Base-by-base conservation (phyloP, 2,888 invertebrate species). In the Sarcophaga carnaria region DNA sequence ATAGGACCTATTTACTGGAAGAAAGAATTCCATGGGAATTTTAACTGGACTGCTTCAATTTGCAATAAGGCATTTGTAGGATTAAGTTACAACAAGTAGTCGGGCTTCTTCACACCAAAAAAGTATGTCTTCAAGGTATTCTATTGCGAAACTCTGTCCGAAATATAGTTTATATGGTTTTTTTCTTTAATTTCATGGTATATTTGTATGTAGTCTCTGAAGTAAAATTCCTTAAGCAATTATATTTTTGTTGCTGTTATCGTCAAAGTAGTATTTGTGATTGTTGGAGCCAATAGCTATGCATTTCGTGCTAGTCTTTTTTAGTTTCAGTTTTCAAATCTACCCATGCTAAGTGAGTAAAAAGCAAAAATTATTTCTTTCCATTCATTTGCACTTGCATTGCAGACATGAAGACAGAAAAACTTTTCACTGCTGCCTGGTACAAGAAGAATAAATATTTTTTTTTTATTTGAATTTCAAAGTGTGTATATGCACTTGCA, bases 191-290 rank as follows among this genome's bases (percentile, higher is more conserved):
- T 62, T 60, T 22, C 17, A 20, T 64, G 47, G 62, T 17, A 71
- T 81, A 70, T 79, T 85, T 75, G 74, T 81, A 85, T 85, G 85
- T 64, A 81, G 81, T 79, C 72, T 66, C n/a, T 17, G 5, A 20
- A 75, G 70, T 77, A 72, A 69, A 81, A 78, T 81, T 82, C 17
- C 70, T 70, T 37, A 45, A 74, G 74, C 27, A 69, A 37, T 78
- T 81, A 59, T 64, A 72, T 67, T 77, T 64, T 76, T 17, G 6
- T 47, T 66, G 59, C 67, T 69, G 5, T 66, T 67, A 27, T 76
- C 54, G 2, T 2, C 54, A 54, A 54, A 14, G 17, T 54, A 4
- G 54, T 54, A 14, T 12, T 54, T 54, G 54, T 54, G 12, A 14
- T 8, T 37, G 27, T 27, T 27, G 27, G 27, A 49, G 0, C 14